Conservation (phyloP, 2,888 invertebrate species). For the Andrena marginata region DNA sequence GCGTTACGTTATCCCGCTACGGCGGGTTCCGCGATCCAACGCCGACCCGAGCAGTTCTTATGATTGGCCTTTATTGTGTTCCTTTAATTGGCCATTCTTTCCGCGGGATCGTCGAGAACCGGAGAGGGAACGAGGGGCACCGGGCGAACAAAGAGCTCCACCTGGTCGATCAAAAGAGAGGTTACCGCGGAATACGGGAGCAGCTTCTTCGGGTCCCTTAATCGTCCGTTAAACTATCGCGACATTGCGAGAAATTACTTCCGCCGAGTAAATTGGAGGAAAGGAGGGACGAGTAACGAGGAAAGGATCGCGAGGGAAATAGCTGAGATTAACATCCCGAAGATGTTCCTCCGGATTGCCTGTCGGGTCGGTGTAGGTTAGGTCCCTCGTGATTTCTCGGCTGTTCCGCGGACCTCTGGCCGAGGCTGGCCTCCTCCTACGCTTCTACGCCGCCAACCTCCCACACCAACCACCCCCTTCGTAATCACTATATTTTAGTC, state of each 20-base stretch:
- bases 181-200: background rate
- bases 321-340: slow-evolving; percentile 10
- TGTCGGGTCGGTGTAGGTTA: slow-evolving; percentile 10
- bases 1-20: slow-evolving; percentile 56
- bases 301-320: slow-evolving; percentile 2
- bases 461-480: slow-evolving; percentile 51
- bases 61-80: slow-evolving; percentile 37
- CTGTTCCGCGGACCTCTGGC: slow-evolving; percentile 40
- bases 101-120: background rate
- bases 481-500: slow-evolving; percentile 81
- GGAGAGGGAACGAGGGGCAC: too few species aligned
- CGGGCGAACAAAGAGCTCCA: background rate
- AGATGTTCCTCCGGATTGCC: slow-evolving; percentile 43
- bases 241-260: background rate
- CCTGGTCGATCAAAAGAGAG: background rate
- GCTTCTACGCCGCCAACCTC: slow-evolving; percentile 48
- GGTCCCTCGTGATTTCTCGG: slow-evolving; percentile 50
- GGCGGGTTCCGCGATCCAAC: slow-evolving; percentile 38
- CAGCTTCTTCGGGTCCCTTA: background rate
- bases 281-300: slow-evolving; percentile 10
- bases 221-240: background rate
- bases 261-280: background rate
- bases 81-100: slow-evolving; percentile 35
- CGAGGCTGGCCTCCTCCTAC: slow-evolving; percentile 27
- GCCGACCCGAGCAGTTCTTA: slow-evolving; percentile 11